Base-by-base conservation (phyloP, 2,113 vertebrate species). In the Propithecus coquereli region DNA sequence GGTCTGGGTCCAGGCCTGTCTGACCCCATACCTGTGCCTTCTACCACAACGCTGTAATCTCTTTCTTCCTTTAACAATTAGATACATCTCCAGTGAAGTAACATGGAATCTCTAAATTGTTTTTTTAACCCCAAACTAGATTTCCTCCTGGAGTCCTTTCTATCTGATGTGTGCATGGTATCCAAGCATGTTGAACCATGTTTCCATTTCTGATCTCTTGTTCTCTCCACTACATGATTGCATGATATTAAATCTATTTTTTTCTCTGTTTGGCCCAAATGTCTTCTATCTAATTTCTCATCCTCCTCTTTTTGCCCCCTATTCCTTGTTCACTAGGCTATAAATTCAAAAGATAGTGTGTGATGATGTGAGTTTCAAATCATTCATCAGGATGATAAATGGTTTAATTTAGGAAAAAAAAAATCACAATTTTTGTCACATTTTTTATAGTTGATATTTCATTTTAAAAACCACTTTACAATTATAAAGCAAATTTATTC, bases 361-460 rank as follows among this genome's bases (percentile, higher is more conserved):
- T 63, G 18, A 88, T 66, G 23, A 22, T 94, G 74, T 95, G 63
- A 77, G 47, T 95, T 96, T 89, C 47, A 96, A 77, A 81, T 83
- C 2, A 86, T 77, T 87, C 23, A 91, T 80, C 54, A 94, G 10
- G 30, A 77, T 89, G 17, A 68, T 61, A 85, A 90, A 90, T 96
- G n/a, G 71, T 77, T 94, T 65, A 73, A 95, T 81, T 84, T 84
- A 82, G 17, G 50, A 13, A 52, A 52, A 34, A 76, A 83, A 87
- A 81, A 79, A 20, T 22, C 32, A 85, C 13, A 84, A 73, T 59
- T 90, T 89, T 79, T 84, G 16, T 79, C 23, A 77, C 52, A 6
- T 34, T 92, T 90, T 81, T 82, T 16, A 82, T 73, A 66, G 52
- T 70, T 83, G 66, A 90, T 47, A 57, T 85, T 95, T 77, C 66